phyloP scores from a whole-genome alignment of 2,113 vertebrate genomes.

The Sinosuthora webbiana region DNA sequence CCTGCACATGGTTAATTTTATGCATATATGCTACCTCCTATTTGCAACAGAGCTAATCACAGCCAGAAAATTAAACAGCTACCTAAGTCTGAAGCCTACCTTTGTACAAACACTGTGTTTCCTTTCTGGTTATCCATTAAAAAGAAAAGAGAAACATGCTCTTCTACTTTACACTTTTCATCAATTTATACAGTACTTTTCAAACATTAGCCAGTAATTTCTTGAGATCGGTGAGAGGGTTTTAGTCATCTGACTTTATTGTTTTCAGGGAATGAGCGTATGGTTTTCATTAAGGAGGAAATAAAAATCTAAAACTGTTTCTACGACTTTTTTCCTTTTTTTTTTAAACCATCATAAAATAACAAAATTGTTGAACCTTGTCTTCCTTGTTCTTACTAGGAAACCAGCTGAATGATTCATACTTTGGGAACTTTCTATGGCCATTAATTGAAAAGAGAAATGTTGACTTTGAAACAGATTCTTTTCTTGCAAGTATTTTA shows the following conservation, averaged over 20 bases:
- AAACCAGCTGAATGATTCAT: slow-evolving; percentile 45
- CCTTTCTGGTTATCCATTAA: background rate
- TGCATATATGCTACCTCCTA: background rate
- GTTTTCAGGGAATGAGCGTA: background rate
- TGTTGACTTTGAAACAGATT: slow-evolving; percentile 6
- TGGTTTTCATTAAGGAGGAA: background rate
- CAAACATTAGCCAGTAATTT: background rate
- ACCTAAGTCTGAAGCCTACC: background rate
- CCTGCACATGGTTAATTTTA: background rate
- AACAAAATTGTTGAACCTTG: slow-evolving; percentile 15
- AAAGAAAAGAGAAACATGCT: background rate
- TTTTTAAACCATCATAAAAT: background rate
- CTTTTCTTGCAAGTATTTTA: background rate
- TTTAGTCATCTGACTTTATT: background rate
- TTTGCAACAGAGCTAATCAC: background rate
- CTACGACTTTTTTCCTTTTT: background rate
- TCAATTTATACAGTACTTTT: background rate
- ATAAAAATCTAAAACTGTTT: background rate
- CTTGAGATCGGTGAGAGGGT: background rate
- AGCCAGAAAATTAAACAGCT: background rate
- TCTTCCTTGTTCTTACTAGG: slow-evolving; percentile 5
- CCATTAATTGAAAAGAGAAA: slow-evolving; percentile 4
- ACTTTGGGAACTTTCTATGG: slow-evolving; percentile 20
- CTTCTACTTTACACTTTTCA: background rate
- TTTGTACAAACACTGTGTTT: background rate